Evolutionary conservation across 1,140 invertebrate species (phyloP).

Genomic region (Drosophila sechellia): DNA sequence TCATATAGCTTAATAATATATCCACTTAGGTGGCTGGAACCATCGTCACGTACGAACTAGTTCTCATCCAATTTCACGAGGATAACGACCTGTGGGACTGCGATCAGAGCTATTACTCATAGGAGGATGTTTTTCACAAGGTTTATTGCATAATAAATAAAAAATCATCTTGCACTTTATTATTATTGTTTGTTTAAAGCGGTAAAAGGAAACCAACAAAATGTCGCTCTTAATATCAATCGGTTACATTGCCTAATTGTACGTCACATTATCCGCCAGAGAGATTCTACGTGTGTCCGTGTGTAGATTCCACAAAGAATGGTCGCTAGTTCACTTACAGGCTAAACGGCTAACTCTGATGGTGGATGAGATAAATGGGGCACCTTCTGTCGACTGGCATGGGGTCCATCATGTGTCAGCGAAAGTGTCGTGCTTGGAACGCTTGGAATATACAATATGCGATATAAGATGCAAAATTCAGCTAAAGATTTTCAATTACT

Average conservation of each 20-base stretch:
- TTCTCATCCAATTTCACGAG: constrained; percentile 85
- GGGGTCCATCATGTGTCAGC: constrained; percentile 53
- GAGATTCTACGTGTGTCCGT: constrained; percentile 63
- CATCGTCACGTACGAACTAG: constrained; percentile 88
- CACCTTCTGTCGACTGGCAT: constrained; percentile 58
- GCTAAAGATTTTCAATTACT: constrained; percentile 80
- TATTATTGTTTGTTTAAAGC: constrained; percentile 68
- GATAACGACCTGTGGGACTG: constrained; percentile 72
- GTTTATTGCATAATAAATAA: constrained; percentile 43
- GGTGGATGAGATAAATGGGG: constrained; percentile 30
- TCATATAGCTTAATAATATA: neutral
- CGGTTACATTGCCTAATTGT: constrained; percentile 71
- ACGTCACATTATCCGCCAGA: constrained; percentile 50
- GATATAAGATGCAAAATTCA: constrained; percentile 65
- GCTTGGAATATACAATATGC: constrained; percentile 61
- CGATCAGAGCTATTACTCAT: constrained; percentile 62
- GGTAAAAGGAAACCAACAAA: constrained; percentile 79
- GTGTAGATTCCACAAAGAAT: constrained; percentile 62
- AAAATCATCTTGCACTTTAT: constrained; percentile 61
- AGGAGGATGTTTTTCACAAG: neutral
- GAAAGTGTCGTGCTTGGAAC: constrained; percentile 28
- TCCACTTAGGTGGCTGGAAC: constrained; percentile 86
- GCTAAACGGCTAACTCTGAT: constrained; percentile 38
- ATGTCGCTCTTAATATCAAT: constrained; percentile 81
- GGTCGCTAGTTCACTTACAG: constrained; percentile 45